phyloP scores from a whole-genome alignment of 2,888 invertebrate genomes.

The Dyspetes luteomarginatus region DNA sequence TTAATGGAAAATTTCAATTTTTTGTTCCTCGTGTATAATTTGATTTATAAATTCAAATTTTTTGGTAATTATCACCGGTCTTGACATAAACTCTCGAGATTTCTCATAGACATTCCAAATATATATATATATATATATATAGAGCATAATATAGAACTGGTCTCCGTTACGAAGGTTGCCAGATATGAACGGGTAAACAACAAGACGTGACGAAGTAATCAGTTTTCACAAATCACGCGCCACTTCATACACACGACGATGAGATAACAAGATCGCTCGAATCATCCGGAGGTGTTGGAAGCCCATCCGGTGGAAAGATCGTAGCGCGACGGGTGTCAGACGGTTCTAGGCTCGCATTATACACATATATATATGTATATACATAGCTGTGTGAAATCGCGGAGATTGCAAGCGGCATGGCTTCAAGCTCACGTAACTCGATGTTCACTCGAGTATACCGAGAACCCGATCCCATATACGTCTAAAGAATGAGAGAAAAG shows the following conservation, averaged over 20 bases:
- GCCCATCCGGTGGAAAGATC: conserved; percentile 53
- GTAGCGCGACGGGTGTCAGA: conserved; percentile 50
- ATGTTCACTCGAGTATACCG: conserved; percentile 55
- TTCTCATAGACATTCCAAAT: too few relatives aligned
- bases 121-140: too few relatives aligned
- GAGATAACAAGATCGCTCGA: conserved; percentile 49
- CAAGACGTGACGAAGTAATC: conserved; percentile 46
- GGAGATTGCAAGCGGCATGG: conserved; percentile 56
- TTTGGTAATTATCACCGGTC: too few relatives aligned
- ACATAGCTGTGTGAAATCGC: conserved; percentile 40
- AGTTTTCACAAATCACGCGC: conserved; percentile 57
- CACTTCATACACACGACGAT: conserved; percentile 33
- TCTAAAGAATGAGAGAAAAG: not conserved
- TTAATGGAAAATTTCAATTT: too few relatives aligned
- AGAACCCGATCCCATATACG: conserved; percentile 12
- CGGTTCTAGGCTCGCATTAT: not conserved
- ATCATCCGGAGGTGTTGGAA: conserved; percentile 43
- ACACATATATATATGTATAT: too few relatives aligned
- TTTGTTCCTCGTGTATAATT: too few relatives aligned
- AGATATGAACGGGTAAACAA: conserved; percentile 2
- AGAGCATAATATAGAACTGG: too few relatives aligned
- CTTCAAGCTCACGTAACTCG: conserved; percentile 46
- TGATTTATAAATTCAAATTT: too few relatives aligned
- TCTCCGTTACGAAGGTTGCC: too few relatives aligned
- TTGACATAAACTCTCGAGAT: too few relatives aligned